Conservation (phyloP, 2,797 vertebrate species). For the Rhabdomys pumilio region DNA sequence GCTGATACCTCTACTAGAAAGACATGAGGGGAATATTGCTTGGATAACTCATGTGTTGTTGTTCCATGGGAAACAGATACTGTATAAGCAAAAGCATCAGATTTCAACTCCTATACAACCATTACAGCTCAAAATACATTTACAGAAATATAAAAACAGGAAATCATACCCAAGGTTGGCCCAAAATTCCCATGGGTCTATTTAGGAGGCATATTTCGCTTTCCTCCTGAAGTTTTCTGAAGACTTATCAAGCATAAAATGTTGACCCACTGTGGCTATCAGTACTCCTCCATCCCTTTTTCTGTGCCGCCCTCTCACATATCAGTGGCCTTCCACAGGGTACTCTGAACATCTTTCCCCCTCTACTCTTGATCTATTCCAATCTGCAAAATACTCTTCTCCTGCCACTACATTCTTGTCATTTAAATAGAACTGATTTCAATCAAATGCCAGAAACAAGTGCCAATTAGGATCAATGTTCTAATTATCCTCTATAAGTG, state of each 20-base stretch:
- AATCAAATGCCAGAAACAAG: slow-evolving; percentile 28
- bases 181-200: slow-evolving; percentile 12
- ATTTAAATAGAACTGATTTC: slow-evolving; percentile 37
- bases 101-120: not conserved
- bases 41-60: not conserved
- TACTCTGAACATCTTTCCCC: not conserved
- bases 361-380: not conserved
- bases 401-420: slow-evolving; percentile 33
- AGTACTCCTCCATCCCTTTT: not conserved
- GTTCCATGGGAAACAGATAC: not conserved
- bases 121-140: not conserved
- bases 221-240: slow-evolving; percentile 41
- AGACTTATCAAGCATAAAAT: slow-evolving; percentile 10
- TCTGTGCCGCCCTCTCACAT: not conserved
- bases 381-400: slow-evolving; percentile 38
- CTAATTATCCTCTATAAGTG: slow-evolving; percentile 38
- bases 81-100: slow-evolving; percentile 1
- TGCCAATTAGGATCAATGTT: not conserved
- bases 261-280: not conserved
- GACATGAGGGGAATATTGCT: not conserved
- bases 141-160: slow-evolving; percentile 14
- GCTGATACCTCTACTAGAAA: not conserved
- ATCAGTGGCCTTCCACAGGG: not conserved
- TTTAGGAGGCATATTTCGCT: not conserved
- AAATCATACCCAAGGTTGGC: not conserved